These are phyloP conservation scores for Chymomyza caudatula DNA, from an alignment of 2,888 invertebrate species.

Conservation along the genomic window DNA sequence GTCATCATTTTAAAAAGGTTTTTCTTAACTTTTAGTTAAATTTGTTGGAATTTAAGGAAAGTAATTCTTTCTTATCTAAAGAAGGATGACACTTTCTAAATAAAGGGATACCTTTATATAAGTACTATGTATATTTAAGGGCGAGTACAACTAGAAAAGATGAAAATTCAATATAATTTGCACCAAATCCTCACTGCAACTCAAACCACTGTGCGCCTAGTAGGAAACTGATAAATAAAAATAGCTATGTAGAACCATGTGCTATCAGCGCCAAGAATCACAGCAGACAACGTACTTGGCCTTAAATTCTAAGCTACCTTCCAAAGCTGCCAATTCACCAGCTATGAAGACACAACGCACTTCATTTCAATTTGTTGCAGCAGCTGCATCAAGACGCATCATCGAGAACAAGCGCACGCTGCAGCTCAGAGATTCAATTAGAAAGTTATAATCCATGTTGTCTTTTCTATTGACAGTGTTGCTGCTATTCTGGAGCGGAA, in stretches of 20 bases:
- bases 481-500: slow-evolving; percentile 50
- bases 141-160: too few relatives aligned
- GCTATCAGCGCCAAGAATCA: slow-evolving; percentile 59
- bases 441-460: slow-evolving; percentile 45
- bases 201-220: slow-evolving; percentile 47
- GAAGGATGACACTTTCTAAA: too few relatives aligned
- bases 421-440: slow-evolving; percentile 15
- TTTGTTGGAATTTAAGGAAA: too few relatives aligned
- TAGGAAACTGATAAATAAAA: slow-evolving; percentile 70
- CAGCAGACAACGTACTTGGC: slow-evolving; percentile 65
- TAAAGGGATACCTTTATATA: too few relatives aligned
- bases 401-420: slow-evolving; percentile 8
- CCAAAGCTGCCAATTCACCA: slow-evolving; percentile 21
- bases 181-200: neutral
- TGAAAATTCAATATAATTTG: neutral
- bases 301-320: slow-evolving; percentile 57
- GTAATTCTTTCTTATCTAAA: too few relatives aligned
- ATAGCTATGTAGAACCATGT: slow-evolving; percentile 52
- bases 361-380: slow-evolving; percentile 56
- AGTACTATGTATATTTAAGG: too few relatives aligned
- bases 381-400: slow-evolving; percentile 35
- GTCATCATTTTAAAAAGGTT: too few relatives aligned
- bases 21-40: too few relatives aligned
- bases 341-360: slow-evolving; percentile 35
- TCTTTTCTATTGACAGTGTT: slow-evolving; percentile 48